Evolutionary conservation across 2,113 vertebrate genomes (phyloP), one percentile per base, ranked within the genome.

Genomic region (Pao palembangensis): DNA sequence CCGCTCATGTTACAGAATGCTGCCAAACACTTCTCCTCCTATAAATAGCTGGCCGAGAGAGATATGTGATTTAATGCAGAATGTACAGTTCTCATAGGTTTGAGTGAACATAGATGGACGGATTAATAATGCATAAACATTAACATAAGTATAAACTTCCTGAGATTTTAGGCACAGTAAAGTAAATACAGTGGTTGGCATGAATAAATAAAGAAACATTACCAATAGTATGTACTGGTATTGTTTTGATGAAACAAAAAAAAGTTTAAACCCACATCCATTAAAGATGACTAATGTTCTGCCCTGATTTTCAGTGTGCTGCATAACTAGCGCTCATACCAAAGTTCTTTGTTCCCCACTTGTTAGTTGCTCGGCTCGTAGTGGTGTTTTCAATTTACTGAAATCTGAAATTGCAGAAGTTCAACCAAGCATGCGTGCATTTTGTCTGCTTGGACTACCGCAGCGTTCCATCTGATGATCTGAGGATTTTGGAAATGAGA

Each of bases 401-500:
- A 78, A 77, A 76, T 80, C 66, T 69, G 63, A 83, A 81, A 82
- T 80, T 79, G 79, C 83, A 77, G 68, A 74, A 58, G 63, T 77
- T 67, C 80, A 86, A 81, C 61, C 69, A 67, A 87, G 77, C 80
- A 79, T 79, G 73, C 70, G 74, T 63, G 53, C 67, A 55, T 69
- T 69, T 76, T 78, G 71, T 77, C 78, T 78, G 62, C 69, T 69
- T 15, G 63, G 55, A 76, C 54, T 65, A 72, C 78, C 71, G 61
- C 76, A 72, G 58, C 69, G 69, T 69, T 71, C 57, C 46, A 55
- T 71, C 75, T 77, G 52, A 66, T 70, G 82, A 84, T 80, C 75
- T 76, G 56, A 78, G 73, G 80, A 74, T 80, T 84, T 73, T 28
- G 60, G 46, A 88, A 88, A 87, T 86, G 57, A 85, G 64, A 85